phyloP scores from a whole-genome alignment of 1,140 invertebrate genomes.

The Eumaeus atala region DNA sequence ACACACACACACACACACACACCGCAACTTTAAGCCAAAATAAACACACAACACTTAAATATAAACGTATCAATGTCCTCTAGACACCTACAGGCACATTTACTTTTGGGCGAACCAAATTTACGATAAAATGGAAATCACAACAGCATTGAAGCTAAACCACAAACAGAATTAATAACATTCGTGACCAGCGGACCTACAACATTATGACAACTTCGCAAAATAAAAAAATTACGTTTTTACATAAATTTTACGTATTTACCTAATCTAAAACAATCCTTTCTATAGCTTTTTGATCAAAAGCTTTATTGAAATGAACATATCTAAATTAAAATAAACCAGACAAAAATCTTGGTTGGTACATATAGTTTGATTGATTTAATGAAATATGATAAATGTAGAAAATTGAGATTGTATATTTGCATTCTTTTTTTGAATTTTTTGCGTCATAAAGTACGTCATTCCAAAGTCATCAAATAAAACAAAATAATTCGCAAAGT shows the following conservation, averaged over 20 bases:
- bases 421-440: too few species aligned
- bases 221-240: background rate
- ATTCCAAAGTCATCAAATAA: too few species aligned
- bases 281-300: too few species aligned
- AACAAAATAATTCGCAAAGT: too few species aligned
- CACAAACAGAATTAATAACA: background rate
- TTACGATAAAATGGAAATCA: background rate
- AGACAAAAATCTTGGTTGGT: constrained; percentile 5
- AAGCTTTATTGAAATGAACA: too few species aligned
- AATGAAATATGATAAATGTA: too few species aligned
- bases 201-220: background rate
- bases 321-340: background rate
- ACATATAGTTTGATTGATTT: too few species aligned
- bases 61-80: constrained; percentile 6
- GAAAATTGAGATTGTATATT: too few species aligned
- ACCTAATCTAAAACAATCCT: too few species aligned
- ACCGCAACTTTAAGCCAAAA: constrained; percentile 2
- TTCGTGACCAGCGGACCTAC: background rate
- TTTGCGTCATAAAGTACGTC: too few species aligned
- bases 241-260: too few species aligned
- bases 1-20: background rate
- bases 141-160: background rate
- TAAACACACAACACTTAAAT: constrained; percentile 7
- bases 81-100: constrained; percentile 3
- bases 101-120: constrained; percentile 7